These are phyloP conservation scores for Drosophila punjabiensis DNA, from an alignment of 1,140 invertebrate genomes.

Conservation along the genomic window DNA sequence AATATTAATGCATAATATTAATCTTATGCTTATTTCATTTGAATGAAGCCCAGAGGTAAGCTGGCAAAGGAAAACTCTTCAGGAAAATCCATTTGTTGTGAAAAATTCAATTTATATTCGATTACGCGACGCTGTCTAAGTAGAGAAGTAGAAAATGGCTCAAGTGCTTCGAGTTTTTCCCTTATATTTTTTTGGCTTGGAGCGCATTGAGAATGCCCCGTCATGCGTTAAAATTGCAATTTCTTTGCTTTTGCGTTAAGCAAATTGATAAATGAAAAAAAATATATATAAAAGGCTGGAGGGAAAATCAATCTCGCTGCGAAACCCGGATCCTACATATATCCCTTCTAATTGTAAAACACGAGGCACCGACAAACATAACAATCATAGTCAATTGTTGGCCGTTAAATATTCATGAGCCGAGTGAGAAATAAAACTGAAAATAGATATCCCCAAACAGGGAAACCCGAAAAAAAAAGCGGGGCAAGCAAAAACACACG, in stretches of 20 bases:
- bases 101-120: constrained; percentile 83
- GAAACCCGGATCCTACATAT: neutral
- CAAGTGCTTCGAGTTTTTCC: constrained; percentile 47
- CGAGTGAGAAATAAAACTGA: constrained; percentile 74
- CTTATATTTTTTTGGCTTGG: constrained; percentile 21
- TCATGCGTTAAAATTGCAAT: constrained; percentile 83
- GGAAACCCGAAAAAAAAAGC: neutral
- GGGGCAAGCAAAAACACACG: neutral
- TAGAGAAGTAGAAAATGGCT: constrained; percentile 60
- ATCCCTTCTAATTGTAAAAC: constrained; percentile 69
- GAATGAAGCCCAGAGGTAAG: constrained; percentile 57
- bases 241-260: constrained; percentile 57
- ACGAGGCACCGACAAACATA: constrained; percentile 59
- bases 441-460: constrained; percentile 50
- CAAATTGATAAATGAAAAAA: constrained; percentile 75
- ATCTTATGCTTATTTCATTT: constrained; percentile 72
- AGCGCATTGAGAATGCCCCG: constrained; percentile 71
- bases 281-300: constrained; percentile 4
- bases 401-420: constrained; percentile 77
- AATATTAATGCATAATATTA: constrained; percentile 77
- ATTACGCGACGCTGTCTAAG: constrained; percentile 79
- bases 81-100: constrained; percentile 78
- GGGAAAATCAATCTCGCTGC: constrained; percentile 24
- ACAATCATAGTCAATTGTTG: constrained; percentile 78
- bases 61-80: constrained; percentile 45